A percentile compares a stretch with the other conserved stretches of the same genome.
phyloP scores from a whole-genome alignment of 2,797 vertebrate genomes.

The Helicolenus hilgendorfi region DNA sequence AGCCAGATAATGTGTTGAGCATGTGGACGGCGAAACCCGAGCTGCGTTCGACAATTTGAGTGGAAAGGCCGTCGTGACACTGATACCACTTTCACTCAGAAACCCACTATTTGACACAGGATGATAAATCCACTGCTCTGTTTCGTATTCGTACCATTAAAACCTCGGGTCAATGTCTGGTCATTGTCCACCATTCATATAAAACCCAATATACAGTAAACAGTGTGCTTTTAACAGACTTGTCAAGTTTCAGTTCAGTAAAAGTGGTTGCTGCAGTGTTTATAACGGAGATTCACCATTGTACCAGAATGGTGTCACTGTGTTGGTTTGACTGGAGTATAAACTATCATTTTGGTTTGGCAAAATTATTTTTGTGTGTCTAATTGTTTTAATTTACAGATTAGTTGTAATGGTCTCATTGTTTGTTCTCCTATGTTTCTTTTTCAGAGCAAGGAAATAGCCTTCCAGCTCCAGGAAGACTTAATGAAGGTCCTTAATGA shows the following conservation, averaged over 20 bases:
- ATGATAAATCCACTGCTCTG: constrained; percentile 32
- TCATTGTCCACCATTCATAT: not conserved
- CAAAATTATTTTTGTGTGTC: not conserved
- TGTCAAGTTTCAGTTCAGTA: not conserved
- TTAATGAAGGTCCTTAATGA: constrained; percentile 99
- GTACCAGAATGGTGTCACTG: not conserved
- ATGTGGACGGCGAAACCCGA: constrained; percentile 73
- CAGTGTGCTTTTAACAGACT: not conserved
- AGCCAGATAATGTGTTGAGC: constrained; percentile 74
- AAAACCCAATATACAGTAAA: not conserved
- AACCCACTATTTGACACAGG: not conserved
- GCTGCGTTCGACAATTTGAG: constrained; percentile 36
- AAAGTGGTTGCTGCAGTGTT: not conserved
- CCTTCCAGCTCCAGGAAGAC: constrained; percentile 99
- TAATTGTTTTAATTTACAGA: not conserved
- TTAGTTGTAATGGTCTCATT: constrained; percentile 24
- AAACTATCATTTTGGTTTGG: not conserved
- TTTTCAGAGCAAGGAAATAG: constrained; percentile 98
- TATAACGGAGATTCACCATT: not conserved
- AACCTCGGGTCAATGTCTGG: not conserved
- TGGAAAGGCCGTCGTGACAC: constrained; percentile 44
- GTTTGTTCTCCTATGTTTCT: constrained; percentile 33
- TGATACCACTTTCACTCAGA: constrained; percentile 44
- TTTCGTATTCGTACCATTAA: not conserved
- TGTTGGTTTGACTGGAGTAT: not conserved